These are phyloP conservation scores for Scelioninae gen. 1 DNA, from an alignment of 2,888 invertebrate genomes.

Conservation along the genomic window DNA sequence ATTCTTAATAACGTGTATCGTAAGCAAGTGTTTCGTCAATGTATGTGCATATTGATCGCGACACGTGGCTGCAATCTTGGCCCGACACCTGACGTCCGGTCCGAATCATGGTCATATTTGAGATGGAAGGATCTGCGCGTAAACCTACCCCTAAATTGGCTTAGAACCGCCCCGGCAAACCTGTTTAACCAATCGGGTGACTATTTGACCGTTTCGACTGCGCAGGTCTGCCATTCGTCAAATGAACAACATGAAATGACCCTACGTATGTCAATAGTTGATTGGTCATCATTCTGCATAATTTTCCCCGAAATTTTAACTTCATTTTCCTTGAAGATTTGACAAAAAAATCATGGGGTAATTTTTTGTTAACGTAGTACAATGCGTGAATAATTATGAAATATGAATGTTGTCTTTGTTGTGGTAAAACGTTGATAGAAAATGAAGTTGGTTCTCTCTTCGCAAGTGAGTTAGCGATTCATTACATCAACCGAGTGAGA, in stretches of 20 bases:
- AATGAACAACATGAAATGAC: constrained; percentile 70
- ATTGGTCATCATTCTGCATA: constrained; percentile 51
- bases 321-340: too few species aligned
- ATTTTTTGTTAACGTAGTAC: too few species aligned
- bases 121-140: constrained; percentile 74
- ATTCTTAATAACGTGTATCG: too few species aligned
- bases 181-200: constrained; percentile 80
- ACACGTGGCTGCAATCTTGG: too few species aligned
- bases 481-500: constrained; percentile 73
- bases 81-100: constrained; percentile 77
- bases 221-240: constrained; percentile 79
- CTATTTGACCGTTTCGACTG: constrained; percentile 78
- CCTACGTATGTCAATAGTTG: constrained; percentile 44
- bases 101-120: constrained; percentile 72
- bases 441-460: not conserved
- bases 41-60: constrained; percentile 41
- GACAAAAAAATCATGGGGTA: too few species aligned
- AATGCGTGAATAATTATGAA: too few species aligned
- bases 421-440: not conserved
- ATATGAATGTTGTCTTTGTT: too few species aligned
- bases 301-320: too few species aligned
- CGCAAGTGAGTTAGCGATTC: constrained; percentile 69
- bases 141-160: constrained; percentile 82
- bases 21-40: too few species aligned
- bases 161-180: constrained; percentile 83